Evolutionary conservation across 2,888 invertebrate species (phyloP).

Genomic region (Abscondita cerata): DNA sequence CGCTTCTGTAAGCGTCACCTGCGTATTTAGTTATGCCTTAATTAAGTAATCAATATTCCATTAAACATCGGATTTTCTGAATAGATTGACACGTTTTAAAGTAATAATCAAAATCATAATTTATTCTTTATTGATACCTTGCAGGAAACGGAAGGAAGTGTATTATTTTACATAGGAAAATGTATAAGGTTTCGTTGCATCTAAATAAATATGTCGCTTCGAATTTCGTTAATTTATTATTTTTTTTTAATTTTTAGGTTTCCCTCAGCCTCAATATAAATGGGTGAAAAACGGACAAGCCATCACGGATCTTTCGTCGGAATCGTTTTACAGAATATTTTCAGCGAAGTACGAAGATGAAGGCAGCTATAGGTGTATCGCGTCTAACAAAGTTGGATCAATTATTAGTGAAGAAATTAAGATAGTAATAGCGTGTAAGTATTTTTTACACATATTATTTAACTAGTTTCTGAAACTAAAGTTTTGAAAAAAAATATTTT

Average conservation of each 20-base stretch:
- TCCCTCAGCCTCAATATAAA: constrained; percentile 90
- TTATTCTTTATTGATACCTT: background rate
- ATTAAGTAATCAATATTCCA: constrained; percentile 28
- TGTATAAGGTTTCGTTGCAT: background rate
- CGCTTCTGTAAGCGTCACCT: constrained; percentile 23
- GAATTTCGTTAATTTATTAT: background rate
- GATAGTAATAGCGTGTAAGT: constrained; percentile 93
- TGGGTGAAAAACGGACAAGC: constrained; percentile 89
- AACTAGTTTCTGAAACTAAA: no score
- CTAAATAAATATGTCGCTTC: background rate
- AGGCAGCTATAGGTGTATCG: constrained; percentile 92
- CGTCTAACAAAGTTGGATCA: constrained; percentile 89
- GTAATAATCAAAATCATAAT: constrained; percentile 2
- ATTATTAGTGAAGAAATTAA: constrained; percentile 91
- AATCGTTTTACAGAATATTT: constrained; percentile 83
- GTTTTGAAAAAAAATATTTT: no score
- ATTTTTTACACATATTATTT: no score
- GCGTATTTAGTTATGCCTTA: constrained; percentile 23
- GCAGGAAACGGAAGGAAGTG: background rate
- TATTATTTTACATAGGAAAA: constrained; percentile 1
- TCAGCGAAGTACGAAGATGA: constrained; percentile 83
- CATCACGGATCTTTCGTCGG: constrained; percentile 80
- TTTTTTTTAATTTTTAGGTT: constrained; percentile 66
- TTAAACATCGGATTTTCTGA: constrained; percentile 9
- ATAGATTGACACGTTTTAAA: background rate